Evolutionary conservation across 2,888 invertebrate genomes (phyloP).

Genomic region (Rotaria macrura): DNA sequence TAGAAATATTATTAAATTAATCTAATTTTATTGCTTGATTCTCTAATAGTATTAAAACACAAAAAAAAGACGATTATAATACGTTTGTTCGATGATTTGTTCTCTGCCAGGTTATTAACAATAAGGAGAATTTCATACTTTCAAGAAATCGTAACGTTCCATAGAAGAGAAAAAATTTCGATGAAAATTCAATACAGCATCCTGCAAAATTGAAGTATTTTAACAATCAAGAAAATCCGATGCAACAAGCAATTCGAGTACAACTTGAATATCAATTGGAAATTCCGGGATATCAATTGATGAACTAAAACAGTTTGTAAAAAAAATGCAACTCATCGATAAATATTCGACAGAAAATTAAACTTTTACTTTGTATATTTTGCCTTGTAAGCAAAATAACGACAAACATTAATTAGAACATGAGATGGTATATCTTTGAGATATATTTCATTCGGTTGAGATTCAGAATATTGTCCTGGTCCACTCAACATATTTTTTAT

Average conservation of each 20-base stretch:
- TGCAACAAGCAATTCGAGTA: slow-evolving; percentile 93
- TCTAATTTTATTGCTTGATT: no score
- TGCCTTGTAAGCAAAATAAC: slow-evolving; percentile 98
- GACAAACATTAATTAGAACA: slow-evolving; percentile 94
- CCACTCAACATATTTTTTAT: slow-evolving; percentile 97
- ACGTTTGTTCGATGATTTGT: no score
- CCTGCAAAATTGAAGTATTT: slow-evolving; percentile 38
- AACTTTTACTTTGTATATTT: slow-evolving; percentile 70
- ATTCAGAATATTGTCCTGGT: slow-evolving; percentile 94
- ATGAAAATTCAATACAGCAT: neutral
- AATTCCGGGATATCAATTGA: slow-evolving; percentile 99
- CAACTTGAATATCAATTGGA: slow-evolving; percentile 94
- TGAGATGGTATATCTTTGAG: slow-evolving; percentile 99
- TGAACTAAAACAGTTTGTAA: slow-evolving; percentile 30
- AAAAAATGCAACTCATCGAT: no score
- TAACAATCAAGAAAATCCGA: slow-evolving; percentile 98
- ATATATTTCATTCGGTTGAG: slow-evolving; percentile 96
- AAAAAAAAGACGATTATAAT: no score
- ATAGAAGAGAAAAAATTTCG: neutral
- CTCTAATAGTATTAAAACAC: no score
- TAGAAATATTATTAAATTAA: no score
- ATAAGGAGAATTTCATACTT: neutral
- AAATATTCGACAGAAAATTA: neutral
- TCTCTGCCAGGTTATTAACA: neutral
- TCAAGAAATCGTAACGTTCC: neutral